These are phyloP conservation scores for Xiphorhynchus erythropygius DNA, from an alignment of 2,797 vertebrate species.

Conservation along the genomic window DNA sequence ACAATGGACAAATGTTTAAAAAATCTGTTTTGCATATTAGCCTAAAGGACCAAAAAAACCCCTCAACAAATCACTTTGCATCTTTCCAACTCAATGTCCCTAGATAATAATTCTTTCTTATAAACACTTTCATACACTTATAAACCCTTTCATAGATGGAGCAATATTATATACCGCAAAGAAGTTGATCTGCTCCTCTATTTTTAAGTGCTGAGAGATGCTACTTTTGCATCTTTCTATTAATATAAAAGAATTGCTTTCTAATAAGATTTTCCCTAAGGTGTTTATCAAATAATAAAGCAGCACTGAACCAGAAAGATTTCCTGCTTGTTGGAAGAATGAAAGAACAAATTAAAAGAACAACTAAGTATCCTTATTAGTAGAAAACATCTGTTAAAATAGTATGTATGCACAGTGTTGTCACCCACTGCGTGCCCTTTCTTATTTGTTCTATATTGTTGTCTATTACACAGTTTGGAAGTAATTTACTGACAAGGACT, in stretches of 20 bases:
- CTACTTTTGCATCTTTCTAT: not conserved
- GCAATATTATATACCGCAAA: not conserved
- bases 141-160: not conserved
- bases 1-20: not conserved
- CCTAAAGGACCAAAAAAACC: not conserved
- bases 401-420: not conserved
- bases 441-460: not conserved
- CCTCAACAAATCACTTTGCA: not conserved
- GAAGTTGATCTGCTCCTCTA: not conserved
- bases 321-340: not conserved
- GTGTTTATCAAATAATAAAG: conserved; percentile 7
- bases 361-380: not conserved
- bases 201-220: not conserved
- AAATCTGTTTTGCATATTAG: not conserved
- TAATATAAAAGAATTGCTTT: not conserved
- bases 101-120: not conserved
- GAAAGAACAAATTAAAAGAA: not conserved
- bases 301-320: not conserved
- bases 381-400: not conserved
- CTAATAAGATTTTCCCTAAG: not conserved
- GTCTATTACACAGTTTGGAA: not conserved
- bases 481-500: not conserved
- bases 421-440: not conserved
- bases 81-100: not conserved
- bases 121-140: not conserved